Evolutionary conservation across 2,797 vertebrate species (phyloP), one percentile per base, ranked within the genome.

Genomic region (Notolabrus celidotus): DNA sequence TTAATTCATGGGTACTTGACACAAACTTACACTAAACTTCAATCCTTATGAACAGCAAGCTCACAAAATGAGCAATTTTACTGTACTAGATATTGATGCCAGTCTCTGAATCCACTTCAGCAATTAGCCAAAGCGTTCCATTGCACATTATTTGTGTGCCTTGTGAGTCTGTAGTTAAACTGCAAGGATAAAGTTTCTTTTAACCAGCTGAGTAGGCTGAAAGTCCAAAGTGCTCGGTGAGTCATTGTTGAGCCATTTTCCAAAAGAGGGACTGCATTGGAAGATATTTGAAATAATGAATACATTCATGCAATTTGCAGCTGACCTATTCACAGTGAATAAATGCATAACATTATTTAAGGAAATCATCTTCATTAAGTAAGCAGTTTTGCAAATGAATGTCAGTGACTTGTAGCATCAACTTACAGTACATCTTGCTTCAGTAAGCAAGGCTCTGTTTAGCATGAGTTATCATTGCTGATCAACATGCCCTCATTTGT

Each of bases 311-410:
- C 64, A 70, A 74, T 89, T 84, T 87, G 68, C 67, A 64, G 55
- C 50, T 89, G 88, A 91, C 82, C 77, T 82, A 63, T 74, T 73
- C 80, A 69, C 52, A 69, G 65, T 79, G 79, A 87, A 90, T 88
- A 88, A 68, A 88, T 90, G 67, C 68, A 80, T 87, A 59, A 6
- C 63, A 88, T 90, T 86, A 86, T 81, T 88, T 83, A 89, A 72
- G 80, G 74, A 81, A 90, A 85, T 83, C 15, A 60, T 80, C 64
- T 76, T 84, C 84, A 90, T 88, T 75, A 88, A 80, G 71, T 83
- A 88, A 86, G 81, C 85, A 67, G 87, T 86, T 88, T 88, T 89
- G 80, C 69, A 82, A 89, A 89, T 90, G 67, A 90, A 87, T 89
- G 84, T 86, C 85, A 86, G 27, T 71, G 76, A 84, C 73, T 83